Conservation (phyloP, 2,888 invertebrate genomes). For the Apamea sordens region DNA sequence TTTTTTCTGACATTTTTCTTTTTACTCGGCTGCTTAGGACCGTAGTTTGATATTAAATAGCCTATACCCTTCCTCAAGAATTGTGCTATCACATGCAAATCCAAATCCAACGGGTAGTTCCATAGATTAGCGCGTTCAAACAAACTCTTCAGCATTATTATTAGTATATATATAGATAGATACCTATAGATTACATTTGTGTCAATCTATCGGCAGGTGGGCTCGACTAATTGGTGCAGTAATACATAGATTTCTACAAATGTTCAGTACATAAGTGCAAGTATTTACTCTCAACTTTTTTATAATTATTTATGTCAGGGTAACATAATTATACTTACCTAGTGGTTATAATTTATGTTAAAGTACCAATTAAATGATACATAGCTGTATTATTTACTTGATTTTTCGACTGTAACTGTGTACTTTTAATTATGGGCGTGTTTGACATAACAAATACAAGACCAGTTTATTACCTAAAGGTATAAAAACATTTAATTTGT, state of each 20-base stretch:
- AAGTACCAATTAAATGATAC: background rate
- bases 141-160: background rate
- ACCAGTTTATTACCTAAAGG: background rate
- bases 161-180: too few species aligned
- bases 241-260: slow-evolving; percentile 43
- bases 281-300: slow-evolving; percentile 33
- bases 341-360: slow-evolving; percentile 8
- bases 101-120: too few species aligned
- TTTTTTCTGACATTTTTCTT: too few species aligned
- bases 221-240: slow-evolving; percentile 39
- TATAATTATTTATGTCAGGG: slow-evolving; percentile 54
- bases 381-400: slow-evolving; percentile 17
- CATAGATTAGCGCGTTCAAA: background rate
- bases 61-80: too few species aligned
- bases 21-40: too few species aligned
- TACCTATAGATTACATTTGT: slow-evolving; percentile 15
- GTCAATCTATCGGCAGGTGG: slow-evolving; percentile 52
- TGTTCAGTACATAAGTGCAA: slow-evolving; percentile 23
- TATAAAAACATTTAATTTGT: background rate
- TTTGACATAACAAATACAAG: slow-evolving; percentile 2
- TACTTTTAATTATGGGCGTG: background rate
- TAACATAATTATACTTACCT: slow-evolving; percentile 20
- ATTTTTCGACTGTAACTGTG: background rate
- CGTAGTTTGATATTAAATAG: too few species aligned
- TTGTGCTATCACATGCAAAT: too few species aligned